These are phyloP conservation scores for Mandrillus leucophaeus DNA, from an alignment of 2,113 vertebrate species.

Conservation along the genomic window DNA sequence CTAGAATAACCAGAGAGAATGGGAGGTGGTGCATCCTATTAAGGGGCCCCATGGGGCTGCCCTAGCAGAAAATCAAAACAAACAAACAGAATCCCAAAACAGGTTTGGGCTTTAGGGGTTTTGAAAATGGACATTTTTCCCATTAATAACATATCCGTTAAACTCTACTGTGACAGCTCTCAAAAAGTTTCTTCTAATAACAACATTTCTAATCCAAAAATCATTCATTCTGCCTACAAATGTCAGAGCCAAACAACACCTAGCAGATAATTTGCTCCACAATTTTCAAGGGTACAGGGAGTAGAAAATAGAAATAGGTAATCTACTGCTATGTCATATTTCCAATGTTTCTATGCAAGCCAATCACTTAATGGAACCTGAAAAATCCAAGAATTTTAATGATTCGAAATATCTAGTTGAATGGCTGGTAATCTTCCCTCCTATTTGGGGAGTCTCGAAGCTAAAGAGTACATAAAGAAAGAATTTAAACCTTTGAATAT, in stretches of 20 bases:
- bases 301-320: neutral
- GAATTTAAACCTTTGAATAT: slow-evolving; percentile 45
- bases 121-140: slow-evolving; percentile 50
- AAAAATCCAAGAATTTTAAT: neutral
- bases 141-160: slow-evolving; percentile 55
- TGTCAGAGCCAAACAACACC: neutral
- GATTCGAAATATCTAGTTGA: neutral
- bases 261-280: neutral
- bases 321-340: neutral
- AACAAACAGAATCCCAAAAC: slow-evolving; percentile 65
- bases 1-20: slow-evolving; percentile 54
- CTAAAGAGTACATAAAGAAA: neutral
- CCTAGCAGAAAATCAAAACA: slow-evolving; percentile 64
- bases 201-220: slow-evolving; percentile 37
- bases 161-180: slow-evolving; percentile 54
- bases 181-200: slow-evolving; percentile 59
- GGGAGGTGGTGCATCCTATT: slow-evolving; percentile 44
- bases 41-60: slow-evolving; percentile 68
- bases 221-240: neutral
- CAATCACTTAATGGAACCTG: neutral
- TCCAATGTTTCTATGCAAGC: neutral
- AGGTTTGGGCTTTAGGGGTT: slow-evolving; percentile 20
- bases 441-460: neutral
- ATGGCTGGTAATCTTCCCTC: neutral
- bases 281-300: neutral